Evolutionary conservation across 2,888 invertebrate genomes (phyloP), one percentile per base, ranked within the genome.

Genomic region (Drosophila melanosoma): DNA sequence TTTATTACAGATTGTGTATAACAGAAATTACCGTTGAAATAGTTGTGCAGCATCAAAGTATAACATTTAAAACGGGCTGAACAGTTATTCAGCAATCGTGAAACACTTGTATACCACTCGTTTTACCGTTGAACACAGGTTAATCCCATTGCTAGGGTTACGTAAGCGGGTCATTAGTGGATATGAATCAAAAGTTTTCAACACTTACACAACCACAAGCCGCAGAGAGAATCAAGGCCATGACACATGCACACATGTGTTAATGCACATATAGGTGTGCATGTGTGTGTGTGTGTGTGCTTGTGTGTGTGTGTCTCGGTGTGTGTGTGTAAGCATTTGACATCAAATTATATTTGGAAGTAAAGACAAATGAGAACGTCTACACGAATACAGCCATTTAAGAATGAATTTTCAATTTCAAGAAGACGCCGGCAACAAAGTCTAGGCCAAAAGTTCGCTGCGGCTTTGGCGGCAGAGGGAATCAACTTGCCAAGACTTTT

Each of bases 361-460:
- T 54, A 64, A 32, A 64, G 26, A 53, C 20, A 57, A 52, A 23
- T 54, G 23, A 23, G 35, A 10, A 52, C 52, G 33, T 38, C 48
- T 52, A 48, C 29, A 51, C 3, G 29, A 23, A 48, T 40, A 59
- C 11, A n/a, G 35, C 42, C 32, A 60, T 57, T 74, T 54, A 64
- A 69, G 66, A 70, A 77, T 77, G 68, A 78, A 72, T 71, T 69
- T 69, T 49, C 58, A 48, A 63, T 60, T 54, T 29, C 49, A 57
- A 45, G 35, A 52, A 26, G 40, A 32, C 10, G 40, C n/a, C 33
- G 52, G 40, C 61, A 63, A 62, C 59, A 79, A 76, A 62, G 76
- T 75, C 80, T 79, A 62, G 80, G 79, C 80, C 76, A 79, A 79
- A 79, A 76, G 76, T 79, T 79, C 80, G 75, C 54, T 58, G 48